phyloP scores from a whole-genome alignment of 2,888 invertebrate genomes.

The Phengaris arion region DNA sequence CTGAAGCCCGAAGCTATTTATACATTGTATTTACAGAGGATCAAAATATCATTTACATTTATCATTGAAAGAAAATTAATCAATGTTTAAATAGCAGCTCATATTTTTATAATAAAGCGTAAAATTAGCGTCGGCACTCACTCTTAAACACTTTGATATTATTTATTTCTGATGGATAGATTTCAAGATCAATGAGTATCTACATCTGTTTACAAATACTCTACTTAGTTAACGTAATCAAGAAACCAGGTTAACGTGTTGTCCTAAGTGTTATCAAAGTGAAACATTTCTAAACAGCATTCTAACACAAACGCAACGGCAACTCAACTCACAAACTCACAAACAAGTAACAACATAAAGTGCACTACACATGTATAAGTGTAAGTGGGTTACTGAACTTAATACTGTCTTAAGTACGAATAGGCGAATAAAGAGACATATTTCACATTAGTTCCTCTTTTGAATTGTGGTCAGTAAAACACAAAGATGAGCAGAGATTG shows the following conservation, averaged over 20 bases:
- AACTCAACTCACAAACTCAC: slow-evolving; percentile 17
- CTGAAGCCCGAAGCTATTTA: neutral
- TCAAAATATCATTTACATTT: neutral
- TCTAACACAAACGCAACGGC: neutral
- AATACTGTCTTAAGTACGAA: neutral
- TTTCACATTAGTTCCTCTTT: neutral
- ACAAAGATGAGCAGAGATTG: too few species aligned
- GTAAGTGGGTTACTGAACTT: neutral
- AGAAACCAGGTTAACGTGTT: neutral
- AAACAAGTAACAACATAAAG: neutral
- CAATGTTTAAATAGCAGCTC: neutral
- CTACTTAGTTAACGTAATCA: neutral
- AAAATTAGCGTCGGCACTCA: neutral
- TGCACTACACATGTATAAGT: neutral
- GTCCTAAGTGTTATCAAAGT: neutral
- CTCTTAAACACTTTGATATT: too few species aligned
- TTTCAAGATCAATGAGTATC: neutral
- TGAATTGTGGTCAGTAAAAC: too few species aligned
- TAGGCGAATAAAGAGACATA: neutral
- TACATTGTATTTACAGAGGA: neutral
- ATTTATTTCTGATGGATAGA: too few species aligned
- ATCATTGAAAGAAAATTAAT: neutral
- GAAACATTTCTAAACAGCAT: slow-evolving; percentile 1
- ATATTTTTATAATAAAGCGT: neutral
- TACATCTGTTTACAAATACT: neutral